Percentiles rank a stretch among this genome's conserved stretches.
These are phyloP conservation scores for Dolichotis patagonum DNA, from an alignment of 2,113 vertebrate species.

Conservation along the genomic window DNA sequence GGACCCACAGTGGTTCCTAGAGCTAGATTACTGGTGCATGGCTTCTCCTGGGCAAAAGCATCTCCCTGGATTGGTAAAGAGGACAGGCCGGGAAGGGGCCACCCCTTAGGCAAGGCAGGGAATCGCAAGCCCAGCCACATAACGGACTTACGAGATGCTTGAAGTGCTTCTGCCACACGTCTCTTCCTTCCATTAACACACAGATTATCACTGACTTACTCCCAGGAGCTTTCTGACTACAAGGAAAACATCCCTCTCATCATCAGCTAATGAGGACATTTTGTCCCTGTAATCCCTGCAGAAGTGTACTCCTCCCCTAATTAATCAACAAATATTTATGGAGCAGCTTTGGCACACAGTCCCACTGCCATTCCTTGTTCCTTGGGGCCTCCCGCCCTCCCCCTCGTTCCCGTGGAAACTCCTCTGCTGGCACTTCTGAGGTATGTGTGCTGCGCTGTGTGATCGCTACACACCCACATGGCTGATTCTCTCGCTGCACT, in stretches of 20 bases:
- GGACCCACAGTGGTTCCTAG: neutral
- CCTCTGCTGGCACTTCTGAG: neutral
- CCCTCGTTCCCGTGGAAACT: neutral
- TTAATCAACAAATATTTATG: conserved; percentile 78
- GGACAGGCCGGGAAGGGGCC: neutral
- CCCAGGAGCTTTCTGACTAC: conserved; percentile 67
- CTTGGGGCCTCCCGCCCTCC: neutral
- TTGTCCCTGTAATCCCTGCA: conserved; percentile 74
- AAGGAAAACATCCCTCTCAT: conserved; percentile 70
- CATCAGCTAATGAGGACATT: conserved; percentile 75
- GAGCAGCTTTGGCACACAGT: conserved; percentile 30
- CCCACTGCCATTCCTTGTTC: neutral
- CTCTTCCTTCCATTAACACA: conserved; percentile 53
- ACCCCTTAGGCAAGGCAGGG: neutral
- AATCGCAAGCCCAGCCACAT: neutral
- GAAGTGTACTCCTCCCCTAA: conserved; percentile 67
- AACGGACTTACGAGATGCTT: conserved; percentile 5
- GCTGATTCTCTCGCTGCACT: neutral
- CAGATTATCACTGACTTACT: conserved; percentile 59
- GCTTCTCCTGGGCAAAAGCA: neutral
- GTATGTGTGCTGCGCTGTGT: rapidly evolving
- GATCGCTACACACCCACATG: neutral
- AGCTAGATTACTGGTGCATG: neutral
- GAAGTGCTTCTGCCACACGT: neutral
- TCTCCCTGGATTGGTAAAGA: neutral